These are phyloP conservation scores for Drosophila falleni DNA, from an alignment of 2,888 invertebrate genomes.

Conservation along the genomic window DNA sequence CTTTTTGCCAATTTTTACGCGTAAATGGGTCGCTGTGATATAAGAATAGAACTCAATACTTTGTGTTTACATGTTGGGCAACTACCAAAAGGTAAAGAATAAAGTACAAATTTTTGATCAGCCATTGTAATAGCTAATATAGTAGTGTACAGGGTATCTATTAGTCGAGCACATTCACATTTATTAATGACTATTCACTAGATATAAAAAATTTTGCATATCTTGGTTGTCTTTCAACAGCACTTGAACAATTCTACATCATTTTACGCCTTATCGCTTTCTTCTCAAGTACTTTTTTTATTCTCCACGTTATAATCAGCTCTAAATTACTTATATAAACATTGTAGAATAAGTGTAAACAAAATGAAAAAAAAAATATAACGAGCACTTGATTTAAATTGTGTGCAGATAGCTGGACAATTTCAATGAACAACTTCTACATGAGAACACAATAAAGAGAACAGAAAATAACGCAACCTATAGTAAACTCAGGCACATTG, in stretches of 20 bases:
- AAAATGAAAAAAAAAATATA: conserved; percentile 12
- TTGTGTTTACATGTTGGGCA: conserved; percentile 26
- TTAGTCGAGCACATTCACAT: not conserved
- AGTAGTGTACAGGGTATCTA: not conserved
- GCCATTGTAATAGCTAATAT: too few relatives aligned
- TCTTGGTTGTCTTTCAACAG: conserved; percentile 22
- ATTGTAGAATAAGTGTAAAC: conserved; percentile 46
- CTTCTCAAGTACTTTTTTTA: conserved; percentile 43
- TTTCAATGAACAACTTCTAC: conserved; percentile 12
- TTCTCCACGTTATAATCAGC: conserved; percentile 51
- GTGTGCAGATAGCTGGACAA: conserved; percentile 42
- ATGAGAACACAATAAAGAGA: conserved; percentile 1
- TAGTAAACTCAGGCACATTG: conserved; percentile 27
- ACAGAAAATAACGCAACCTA: conserved; percentile 38
- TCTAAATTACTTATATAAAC: conserved; percentile 53
- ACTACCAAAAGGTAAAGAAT: not conserved
- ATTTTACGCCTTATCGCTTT: conserved; percentile 43
- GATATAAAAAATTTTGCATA: conserved; percentile 41
- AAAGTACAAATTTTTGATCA: not conserved
- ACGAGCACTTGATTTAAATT: conserved; percentile 46
- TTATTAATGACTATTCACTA: not conserved
- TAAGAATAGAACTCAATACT: conserved; percentile 56
- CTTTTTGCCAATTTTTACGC: conserved; percentile 36
- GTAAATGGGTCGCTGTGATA: conserved; percentile 63
- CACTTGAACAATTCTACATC: conserved; percentile 54